Conservation (phyloP, 1,140 invertebrate species). For the Drosophila littoralis region DNA sequence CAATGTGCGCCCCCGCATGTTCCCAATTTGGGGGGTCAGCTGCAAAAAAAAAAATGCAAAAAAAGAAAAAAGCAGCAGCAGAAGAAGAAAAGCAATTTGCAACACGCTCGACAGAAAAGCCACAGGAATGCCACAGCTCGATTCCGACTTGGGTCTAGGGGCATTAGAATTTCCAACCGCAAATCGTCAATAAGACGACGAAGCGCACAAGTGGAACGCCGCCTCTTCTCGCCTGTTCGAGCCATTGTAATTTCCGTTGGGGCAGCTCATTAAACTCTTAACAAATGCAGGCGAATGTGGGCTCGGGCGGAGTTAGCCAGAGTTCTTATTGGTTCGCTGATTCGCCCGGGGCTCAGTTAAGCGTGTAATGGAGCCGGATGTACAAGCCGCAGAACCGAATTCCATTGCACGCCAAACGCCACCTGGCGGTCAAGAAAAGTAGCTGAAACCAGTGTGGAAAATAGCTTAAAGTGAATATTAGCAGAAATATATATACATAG, state of each 20-base stretch:
- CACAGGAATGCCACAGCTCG: slow-evolving; percentile 53
- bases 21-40: slow-evolving; percentile 15
- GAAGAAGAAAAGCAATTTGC: slow-evolving; percentile 68
- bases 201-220: slow-evolving; percentile 25
- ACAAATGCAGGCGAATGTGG: slow-evolving; percentile 38
- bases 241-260: slow-evolving; percentile 47
- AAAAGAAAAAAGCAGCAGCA: background rate
- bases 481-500: no score
- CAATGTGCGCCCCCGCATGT: slow-evolving; percentile 33
- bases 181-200: slow-evolving; percentile 50
- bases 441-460: no score
- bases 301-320: no score
- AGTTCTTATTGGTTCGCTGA: slow-evolving; percentile 68
- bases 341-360: slow-evolving; percentile 64
- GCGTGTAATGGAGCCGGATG: slow-evolving; percentile 76
- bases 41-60: slow-evolving; percentile 5
- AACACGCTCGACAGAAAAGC: slow-evolving; percentile 51
- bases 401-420: slow-evolving; percentile 14
- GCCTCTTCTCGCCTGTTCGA: background rate
- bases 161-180: slow-evolving; percentile 70
- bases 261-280: slow-evolving; percentile 64
- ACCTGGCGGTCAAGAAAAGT: slow-evolving; percentile 8
- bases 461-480: no score
- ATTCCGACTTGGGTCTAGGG: background rate
- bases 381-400: slow-evolving; percentile 23